Conservation (phyloP, 2,113 vertebrate species). For the Prochilodus magdalenae region DNA sequence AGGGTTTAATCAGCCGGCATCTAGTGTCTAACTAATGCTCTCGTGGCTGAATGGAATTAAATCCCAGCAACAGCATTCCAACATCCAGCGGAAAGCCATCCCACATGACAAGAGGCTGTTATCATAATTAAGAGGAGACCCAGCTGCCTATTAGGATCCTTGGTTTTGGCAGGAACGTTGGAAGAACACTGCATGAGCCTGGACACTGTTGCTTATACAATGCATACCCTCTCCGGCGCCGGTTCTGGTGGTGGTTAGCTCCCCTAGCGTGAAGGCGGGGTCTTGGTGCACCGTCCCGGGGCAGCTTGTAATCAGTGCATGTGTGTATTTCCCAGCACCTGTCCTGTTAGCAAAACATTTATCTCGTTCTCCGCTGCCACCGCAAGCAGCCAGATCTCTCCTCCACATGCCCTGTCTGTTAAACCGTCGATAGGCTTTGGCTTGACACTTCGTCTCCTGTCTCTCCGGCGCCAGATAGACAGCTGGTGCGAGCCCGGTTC, state of each 20-base stretch:
- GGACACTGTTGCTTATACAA: neutral
- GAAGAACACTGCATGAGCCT: neutral
- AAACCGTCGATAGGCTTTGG: slow-evolving; percentile 21
- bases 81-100: neutral
- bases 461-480: slow-evolving; percentile 31
- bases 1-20: too few relatives aligned
- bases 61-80: neutral
- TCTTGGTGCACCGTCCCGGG: neutral
- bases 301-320: neutral
- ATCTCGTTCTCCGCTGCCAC: neutral
- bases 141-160: neutral
- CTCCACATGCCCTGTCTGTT: neutral
- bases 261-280: too few relatives aligned
- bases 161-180: neutral
- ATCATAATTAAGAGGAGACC: neutral
- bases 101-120: neutral
- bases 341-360: neutral
- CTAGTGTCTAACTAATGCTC: neutral
- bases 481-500: slow-evolving; percentile 29
- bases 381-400: neutral
- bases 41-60: neutral
- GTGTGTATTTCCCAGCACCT: neutral
- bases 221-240: too few relatives aligned
- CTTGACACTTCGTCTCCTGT: slow-evolving; percentile 23
- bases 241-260: too few relatives aligned